These are phyloP conservation scores for Matsumyia berberina DNA, from an alignment of 2,888 invertebrate genomes.

Conservation along the genomic window DNA sequence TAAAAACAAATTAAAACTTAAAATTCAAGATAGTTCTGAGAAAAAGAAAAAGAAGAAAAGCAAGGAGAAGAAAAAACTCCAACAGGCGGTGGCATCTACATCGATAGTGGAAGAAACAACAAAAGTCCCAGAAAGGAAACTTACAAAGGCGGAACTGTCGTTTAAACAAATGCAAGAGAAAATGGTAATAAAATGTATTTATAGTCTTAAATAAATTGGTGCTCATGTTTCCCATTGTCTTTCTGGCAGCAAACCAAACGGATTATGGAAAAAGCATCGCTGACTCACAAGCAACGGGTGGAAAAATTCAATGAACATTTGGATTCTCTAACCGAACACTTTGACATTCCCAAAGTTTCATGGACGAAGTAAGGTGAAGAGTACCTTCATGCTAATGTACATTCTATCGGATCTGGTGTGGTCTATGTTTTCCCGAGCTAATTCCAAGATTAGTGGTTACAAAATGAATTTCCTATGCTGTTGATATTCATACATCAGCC, in stretches of 20 bases:
- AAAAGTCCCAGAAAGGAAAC: constrained; percentile 81
- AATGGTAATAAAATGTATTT: constrained; percentile 87
- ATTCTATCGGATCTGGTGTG: background rate
- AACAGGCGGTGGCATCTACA: constrained; percentile 85
- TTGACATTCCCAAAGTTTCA: constrained; percentile 99
- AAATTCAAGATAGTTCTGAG: constrained; percentile 89
- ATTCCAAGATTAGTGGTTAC: background rate
- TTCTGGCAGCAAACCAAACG: constrained; percentile 91
- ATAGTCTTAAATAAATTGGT: constrained; percentile 16
- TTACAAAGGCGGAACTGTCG: constrained; percentile 95
- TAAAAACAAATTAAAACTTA: constrained; percentile 91
- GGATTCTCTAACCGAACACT: constrained; percentile 97
- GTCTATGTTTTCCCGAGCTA: background rate
- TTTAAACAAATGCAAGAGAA: constrained; percentile 96
- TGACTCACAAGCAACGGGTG: constrained; percentile 97
- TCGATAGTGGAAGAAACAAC: constrained; percentile 83
- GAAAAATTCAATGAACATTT: constrained; percentile 98
- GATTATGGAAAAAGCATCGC: constrained; percentile 95
- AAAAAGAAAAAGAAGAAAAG: constrained; percentile 92
- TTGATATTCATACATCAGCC: too few relatives aligned
- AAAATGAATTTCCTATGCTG: background rate
- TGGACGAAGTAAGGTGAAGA: constrained; percentile 94
- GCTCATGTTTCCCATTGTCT: constrained; percentile 6
- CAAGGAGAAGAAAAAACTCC: constrained; percentile 87
- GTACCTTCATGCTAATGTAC: background rate